Conservation (phyloP, 1,140 invertebrate species). For the Chlorops oryzae region DNA sequence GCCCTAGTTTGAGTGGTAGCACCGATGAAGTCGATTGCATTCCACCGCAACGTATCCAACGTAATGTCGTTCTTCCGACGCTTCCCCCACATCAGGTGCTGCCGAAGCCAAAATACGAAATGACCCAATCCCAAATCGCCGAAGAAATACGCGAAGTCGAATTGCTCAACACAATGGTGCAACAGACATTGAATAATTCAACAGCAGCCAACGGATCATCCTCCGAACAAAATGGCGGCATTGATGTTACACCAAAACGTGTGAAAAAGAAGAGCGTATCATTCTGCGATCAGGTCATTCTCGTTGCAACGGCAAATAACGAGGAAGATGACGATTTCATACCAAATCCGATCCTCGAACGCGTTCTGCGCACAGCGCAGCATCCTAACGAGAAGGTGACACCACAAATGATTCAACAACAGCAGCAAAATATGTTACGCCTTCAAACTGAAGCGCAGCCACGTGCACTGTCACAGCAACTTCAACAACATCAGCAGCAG, state of each 20-base stretch:
- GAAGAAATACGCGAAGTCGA: constrained; percentile 54
- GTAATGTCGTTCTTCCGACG: no score
- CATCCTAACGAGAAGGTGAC: constrained; percentile 50
- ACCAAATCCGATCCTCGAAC: constrained; percentile 82
- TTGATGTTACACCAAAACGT: constrained; percentile 44
- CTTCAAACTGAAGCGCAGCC: constrained; percentile 48
- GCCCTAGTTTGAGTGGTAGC: constrained; percentile 23
- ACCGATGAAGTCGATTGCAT: constrained; percentile 43
- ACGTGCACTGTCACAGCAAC: constrained; percentile 38
- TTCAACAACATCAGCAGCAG: constrained; percentile 19
- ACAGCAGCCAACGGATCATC: constrained; percentile 16
- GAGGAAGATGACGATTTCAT: constrained; percentile 85
- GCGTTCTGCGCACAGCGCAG: constrained; percentile 70
- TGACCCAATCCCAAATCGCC: constrained; percentile 47
- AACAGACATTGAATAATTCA: constrained; percentile 46
- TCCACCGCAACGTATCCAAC: constrained; percentile 23
- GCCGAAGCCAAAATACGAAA: constrained; percentile 41
- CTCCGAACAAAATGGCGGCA: constrained; percentile 15
- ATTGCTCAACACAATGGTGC: constrained; percentile 51
- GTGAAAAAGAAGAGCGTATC: constrained; percentile 88
- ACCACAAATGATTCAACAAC: constrained; percentile 51
- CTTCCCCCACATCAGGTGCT: constrained; percentile 18
- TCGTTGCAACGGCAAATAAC: constrained; percentile 86
- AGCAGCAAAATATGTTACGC: constrained; percentile 53
- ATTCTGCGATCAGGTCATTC: constrained; percentile 86